Evolutionary conservation across 2,888 invertebrate species (phyloP), one percentile per base, ranked within the genome.

Genomic region (Aromia moschata): DNA sequence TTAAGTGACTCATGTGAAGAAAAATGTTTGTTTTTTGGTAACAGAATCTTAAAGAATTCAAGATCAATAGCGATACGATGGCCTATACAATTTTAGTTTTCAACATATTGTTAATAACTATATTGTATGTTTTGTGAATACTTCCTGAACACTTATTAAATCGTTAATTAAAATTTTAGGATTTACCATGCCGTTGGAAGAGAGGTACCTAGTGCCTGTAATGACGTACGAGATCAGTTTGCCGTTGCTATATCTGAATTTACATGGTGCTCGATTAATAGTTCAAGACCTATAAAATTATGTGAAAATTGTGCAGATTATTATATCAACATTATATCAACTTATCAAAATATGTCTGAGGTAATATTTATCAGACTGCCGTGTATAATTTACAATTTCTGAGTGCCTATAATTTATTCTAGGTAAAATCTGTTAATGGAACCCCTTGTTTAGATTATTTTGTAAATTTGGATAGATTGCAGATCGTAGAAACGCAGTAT

Each of bases 251-350:
- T 86, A 37, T 83, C 87, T 1, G 80, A 84, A 68, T 87, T 87
- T 68, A 86, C 86, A 0, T 79, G 81, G 53, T 89, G 89, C 78
- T 84, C 87, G 0, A 84, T 88, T 60, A 69, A 80, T 54, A 74
- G 86, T 77, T 85, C 89, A 10, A 81, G 85, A 64, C 89, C 89
- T 2, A 85, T 89, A 66, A 83, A 79, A 57, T 72, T 89, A 15
- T 89, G 89, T 77, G 83, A 85, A 74, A 78, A 77, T 43, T 89
- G 89, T 77, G 80, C 87, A 9, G 74, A 82, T 14, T 70, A 81
- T 15, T 89, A 86, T 79, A 74, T 85, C 12, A 73, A 77, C 62
- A 84, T 88, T 46, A 66, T 78, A 56, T 70, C 79, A 17, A 84
- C 82, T 68, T 87, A 87, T 72, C 64, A 83, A 59, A 82, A 84